Base-by-base conservation (phyloP, 2,888 invertebrate species). In the Cordylochernes scorpioides region DNA sequence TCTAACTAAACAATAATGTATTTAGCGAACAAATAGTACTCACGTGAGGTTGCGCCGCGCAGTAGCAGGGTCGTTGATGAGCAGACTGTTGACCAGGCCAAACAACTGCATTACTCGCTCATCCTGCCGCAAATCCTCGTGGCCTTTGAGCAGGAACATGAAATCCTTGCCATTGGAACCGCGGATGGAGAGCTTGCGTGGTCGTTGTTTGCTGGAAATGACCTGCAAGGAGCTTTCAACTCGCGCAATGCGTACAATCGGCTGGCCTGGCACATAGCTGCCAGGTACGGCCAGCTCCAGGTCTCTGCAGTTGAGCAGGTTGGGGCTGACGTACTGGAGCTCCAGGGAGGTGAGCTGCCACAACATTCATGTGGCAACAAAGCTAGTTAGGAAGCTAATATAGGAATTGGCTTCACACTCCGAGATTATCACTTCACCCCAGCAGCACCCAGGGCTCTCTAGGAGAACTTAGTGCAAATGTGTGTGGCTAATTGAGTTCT, bases 51-150 rank as follows among this genome's bases (percentile, higher is more conserved):
- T 86, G 36, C 82, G 59, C 14, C 82, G 57, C 57, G 82, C 84
- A 0, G 97, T 99, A 49, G 91, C 86, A 0, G 86, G 80, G 58
- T 97, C 86, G 43, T 80, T 78, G 26, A 84, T 64, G 1, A 99
- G 61, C 13, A 99, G 57, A 0, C 91, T 88, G 54, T 99, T 99
- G 30, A 94, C 88, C 32, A 97, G 63, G 12, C 94, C 91, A 53
- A 65, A 64, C 70, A 97, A 62, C 53, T 99, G 97, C 94, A 94
- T 94, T 5, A 94, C 97, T 28, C 97, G 62, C 53, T 99, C 97
- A 54, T 99, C 97, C 52, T 99, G 97, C 1, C 97, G 63, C 33
- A 97, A 58, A 60, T 99, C 97, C 56, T 99, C 97, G 54, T 99
- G 97, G 0, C 97, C 97, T 55, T 99, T 99, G 37, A 99, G 61